Evolutionary conservation across 2,797 vertebrate genomes (phyloP).

Genomic region (Sebastolobus altivelis): DNA sequence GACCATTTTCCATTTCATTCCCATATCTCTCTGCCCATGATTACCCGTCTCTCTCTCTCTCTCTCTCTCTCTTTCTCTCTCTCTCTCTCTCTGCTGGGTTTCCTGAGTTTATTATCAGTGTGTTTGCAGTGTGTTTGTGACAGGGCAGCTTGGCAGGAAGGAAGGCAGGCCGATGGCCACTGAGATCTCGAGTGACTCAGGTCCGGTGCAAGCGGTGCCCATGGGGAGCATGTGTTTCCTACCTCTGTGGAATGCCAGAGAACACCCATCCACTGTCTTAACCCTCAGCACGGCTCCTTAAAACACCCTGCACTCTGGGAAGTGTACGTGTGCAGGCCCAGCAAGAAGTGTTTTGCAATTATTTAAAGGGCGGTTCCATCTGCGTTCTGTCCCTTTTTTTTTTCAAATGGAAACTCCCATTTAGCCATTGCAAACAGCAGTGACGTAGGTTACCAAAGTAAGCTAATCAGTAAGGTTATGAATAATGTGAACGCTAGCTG

Average conservation of each 20-base stretch:
- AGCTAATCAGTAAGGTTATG: too few species aligned
- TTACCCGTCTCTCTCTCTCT: neutral
- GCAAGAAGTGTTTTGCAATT: conserved; percentile 41
- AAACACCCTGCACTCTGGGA: conserved; percentile 2
- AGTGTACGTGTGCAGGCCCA: conserved; percentile 6
- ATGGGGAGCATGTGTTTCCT: conserved; percentile 79
- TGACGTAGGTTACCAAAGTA: too few species aligned
- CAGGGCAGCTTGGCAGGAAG: conserved; percentile 83
- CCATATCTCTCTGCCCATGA: conserved; percentile 8
- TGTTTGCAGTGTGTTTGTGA: conserved; percentile 77
- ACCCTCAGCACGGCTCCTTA: conserved; percentile 5
- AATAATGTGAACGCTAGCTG: too few species aligned
- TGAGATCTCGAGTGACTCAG: conserved; percentile 80
- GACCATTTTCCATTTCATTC: conserved; percentile 37
- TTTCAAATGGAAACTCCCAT: too few species aligned
- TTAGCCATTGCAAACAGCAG: too few species aligned
- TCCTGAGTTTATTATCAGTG: conserved; percentile 76
- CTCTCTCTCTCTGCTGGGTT: conserved; percentile 41
- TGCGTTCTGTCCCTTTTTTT: too few species aligned
- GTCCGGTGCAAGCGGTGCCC: conserved; percentile 80
- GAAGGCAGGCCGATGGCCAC: conserved; percentile 80
- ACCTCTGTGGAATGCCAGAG: conserved; percentile 70
- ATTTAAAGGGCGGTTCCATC: neutral
- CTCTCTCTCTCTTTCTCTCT: conserved; percentile 6
- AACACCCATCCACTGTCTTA: conserved; percentile 58